Evolutionary conservation across 1,140 invertebrate species (phyloP).

Genomic region (Gryllus bimaculatus): DNA sequence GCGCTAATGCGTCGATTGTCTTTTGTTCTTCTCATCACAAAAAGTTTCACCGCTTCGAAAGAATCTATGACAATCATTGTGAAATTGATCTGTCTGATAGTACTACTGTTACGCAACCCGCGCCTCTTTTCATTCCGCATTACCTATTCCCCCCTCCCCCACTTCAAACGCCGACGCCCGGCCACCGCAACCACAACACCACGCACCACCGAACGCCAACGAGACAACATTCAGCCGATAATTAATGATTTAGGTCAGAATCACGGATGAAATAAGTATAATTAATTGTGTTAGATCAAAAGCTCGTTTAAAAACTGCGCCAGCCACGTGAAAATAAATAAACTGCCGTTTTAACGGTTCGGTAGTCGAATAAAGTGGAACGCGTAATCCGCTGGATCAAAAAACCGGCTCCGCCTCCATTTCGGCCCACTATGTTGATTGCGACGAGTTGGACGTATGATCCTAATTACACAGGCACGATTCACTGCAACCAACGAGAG

Average conservation of each 20-base stretch:
- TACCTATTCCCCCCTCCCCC: too few species aligned
- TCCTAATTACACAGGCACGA: too few species aligned
- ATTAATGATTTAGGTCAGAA: neutral
- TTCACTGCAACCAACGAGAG: too few species aligned
- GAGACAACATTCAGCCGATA: neutral
- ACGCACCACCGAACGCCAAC: neutral
- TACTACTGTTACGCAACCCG: too few species aligned
- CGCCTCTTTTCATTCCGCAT: too few species aligned
- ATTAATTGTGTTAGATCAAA: slow-evolving; percentile 3
- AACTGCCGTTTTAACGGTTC: neutral
- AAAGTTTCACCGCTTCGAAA: too few species aligned
- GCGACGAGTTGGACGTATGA: too few species aligned
- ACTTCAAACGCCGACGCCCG: too few species aligned
- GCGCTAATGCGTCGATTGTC: too few species aligned
- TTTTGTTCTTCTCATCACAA: too few species aligned
- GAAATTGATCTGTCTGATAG: too few species aligned
- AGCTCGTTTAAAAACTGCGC: neutral
- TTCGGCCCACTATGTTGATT: neutral
- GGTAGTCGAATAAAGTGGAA: neutral
- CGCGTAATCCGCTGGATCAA: neutral
- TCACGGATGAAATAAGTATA: neutral
- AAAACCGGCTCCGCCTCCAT: neutral
- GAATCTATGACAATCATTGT: too few species aligned
- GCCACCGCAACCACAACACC: neutral
- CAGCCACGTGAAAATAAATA: neutral